A percentile compares a stretch with the other conserved stretches of the same genome.
Conservation (phyloP, 1,140 invertebrate species). For the Sitodiplosis mosellana region DNA sequence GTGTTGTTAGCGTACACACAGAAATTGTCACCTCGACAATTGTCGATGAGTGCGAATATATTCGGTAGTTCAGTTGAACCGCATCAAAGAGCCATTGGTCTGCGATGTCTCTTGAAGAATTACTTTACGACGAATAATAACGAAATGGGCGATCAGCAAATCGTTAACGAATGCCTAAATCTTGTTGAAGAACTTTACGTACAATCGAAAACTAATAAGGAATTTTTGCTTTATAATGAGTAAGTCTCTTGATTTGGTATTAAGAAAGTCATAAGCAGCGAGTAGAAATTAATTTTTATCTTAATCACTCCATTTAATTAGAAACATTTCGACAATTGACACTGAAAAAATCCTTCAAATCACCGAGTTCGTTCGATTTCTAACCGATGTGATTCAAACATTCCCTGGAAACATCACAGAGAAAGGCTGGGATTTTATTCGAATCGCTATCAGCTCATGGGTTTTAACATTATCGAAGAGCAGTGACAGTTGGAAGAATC, state of each 20-base stretch:
- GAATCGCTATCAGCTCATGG: constrained; percentile 44
- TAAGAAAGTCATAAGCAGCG: not conserved
- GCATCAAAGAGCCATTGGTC: constrained; percentile 7
- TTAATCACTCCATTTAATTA: not conserved
- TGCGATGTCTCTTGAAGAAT: constrained; percentile 13
- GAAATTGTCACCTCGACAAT: too few relatives aligned
- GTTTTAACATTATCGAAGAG: constrained; percentile 29
- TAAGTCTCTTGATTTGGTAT: too few relatives aligned
- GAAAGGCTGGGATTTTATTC: constrained; percentile 42
- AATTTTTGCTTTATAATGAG: constrained; percentile 19
- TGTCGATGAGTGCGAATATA: too few relatives aligned
- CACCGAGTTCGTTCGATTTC: constrained; percentile 24
- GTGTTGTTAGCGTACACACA: too few relatives aligned
- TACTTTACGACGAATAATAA: constrained; percentile 18
- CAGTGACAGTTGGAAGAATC: constrained; percentile 19
- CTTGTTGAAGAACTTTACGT: constrained; percentile 13
- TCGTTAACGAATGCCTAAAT: constrained; percentile 13
- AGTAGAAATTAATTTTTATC: not conserved
- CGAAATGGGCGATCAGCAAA: constrained; percentile 14
- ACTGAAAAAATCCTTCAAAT: constrained; percentile 17
- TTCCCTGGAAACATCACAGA: constrained; percentile 26
- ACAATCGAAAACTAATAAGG: constrained; percentile 9
- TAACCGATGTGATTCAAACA: constrained; percentile 23
- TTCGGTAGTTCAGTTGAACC: not conserved
- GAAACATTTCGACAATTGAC: constrained; percentile 4